phyloP scores from a whole-genome alignment of 2,113 vertebrate species.

The Gopherus flavomarginatus region DNA sequence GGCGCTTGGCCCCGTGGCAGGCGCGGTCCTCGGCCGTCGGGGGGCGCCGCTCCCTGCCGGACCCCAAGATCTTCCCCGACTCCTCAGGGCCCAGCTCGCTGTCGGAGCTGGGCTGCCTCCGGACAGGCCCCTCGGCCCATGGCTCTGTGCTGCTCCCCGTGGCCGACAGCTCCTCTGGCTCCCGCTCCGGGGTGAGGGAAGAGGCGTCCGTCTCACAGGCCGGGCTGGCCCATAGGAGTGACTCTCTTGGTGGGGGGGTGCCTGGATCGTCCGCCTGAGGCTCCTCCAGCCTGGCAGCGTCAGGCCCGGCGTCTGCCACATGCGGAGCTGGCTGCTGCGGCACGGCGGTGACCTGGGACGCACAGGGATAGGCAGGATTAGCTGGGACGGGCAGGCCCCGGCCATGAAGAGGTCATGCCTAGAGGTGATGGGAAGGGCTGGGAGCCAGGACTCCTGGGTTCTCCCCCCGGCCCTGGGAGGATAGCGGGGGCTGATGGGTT shows the following conservation, averaged over 20 bases:
- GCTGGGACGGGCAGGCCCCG: background rate
- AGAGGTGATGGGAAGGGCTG: background rate
- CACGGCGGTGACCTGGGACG: conserved; percentile 85
- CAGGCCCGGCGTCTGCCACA: conserved; percentile 1
- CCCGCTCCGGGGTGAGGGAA: conserved; percentile 49
- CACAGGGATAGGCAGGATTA: conserved; percentile 3
- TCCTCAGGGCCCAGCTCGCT: conserved; percentile 51
- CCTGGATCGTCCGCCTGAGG: conserved; percentile 20
- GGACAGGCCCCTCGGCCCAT: conserved; percentile 1
- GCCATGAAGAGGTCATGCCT: no score
- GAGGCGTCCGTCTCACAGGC: conserved; percentile 52
- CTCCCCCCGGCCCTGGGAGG: background rate
- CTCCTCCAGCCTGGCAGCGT: background rate
- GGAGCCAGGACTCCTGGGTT: background rate
- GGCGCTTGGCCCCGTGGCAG: conserved; percentile 5
- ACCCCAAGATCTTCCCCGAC: conserved; percentile 74
- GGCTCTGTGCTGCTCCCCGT: conserved; percentile 37
- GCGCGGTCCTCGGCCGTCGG: conserved; percentile 25
- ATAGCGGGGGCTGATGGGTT: background rate
- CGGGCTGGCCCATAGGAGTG: conserved; percentile 30
- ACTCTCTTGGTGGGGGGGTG: conserved; percentile 42
- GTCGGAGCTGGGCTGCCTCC: conserved; percentile 65
- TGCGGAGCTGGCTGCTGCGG: conserved; percentile 67
- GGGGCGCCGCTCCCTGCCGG: conserved; percentile 69
- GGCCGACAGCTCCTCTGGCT: conserved; percentile 49